Evolutionary conservation across 2,113 vertebrate species (phyloP).

Genomic region (Peromyscus leucopus): DNA sequence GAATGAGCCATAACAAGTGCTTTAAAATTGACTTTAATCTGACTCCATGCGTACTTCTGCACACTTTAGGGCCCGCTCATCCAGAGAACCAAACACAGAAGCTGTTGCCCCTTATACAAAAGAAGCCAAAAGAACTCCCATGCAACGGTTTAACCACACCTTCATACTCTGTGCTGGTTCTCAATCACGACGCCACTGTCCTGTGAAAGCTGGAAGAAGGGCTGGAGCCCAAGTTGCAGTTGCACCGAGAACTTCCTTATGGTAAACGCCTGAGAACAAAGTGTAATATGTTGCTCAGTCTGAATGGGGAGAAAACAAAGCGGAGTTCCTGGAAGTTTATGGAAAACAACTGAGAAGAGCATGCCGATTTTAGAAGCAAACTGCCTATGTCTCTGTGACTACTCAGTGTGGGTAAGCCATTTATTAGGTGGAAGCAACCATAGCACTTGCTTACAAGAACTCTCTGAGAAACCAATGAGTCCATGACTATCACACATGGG

Average conservation of each 20-base stretch:
- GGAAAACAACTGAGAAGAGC: background rate
- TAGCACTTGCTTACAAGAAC: rapidly evolving
- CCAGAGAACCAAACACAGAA: background rate
- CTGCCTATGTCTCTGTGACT: background rate
- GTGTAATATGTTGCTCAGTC: too few species aligned
- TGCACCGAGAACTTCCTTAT: too few species aligned
- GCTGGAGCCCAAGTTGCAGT: conserved; percentile 33
- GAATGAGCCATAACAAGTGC: background rate
- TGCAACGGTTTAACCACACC: background rate
- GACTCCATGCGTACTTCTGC: background rate
- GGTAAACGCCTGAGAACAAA: background rate
- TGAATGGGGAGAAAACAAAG: background rate
- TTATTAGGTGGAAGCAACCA: background rate
- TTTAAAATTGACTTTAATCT: conserved; percentile 21
- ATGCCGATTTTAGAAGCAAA: background rate
- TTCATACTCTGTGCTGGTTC: background rate
- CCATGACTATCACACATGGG: rapidly evolving
- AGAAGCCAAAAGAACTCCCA: background rate
- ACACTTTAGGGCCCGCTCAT: background rate
- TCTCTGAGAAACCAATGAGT: background rate
- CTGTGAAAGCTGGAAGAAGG: background rate
- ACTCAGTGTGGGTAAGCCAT: background rate
- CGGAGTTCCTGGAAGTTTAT: background rate
- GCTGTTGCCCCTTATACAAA: background rate
- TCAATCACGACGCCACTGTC: background rate